Percentiles rank a stretch among this genome's conserved stretches.
phyloP scores from a whole-genome alignment of 2,113 vertebrate genomes.

The Tupaia chinensis region DNA sequence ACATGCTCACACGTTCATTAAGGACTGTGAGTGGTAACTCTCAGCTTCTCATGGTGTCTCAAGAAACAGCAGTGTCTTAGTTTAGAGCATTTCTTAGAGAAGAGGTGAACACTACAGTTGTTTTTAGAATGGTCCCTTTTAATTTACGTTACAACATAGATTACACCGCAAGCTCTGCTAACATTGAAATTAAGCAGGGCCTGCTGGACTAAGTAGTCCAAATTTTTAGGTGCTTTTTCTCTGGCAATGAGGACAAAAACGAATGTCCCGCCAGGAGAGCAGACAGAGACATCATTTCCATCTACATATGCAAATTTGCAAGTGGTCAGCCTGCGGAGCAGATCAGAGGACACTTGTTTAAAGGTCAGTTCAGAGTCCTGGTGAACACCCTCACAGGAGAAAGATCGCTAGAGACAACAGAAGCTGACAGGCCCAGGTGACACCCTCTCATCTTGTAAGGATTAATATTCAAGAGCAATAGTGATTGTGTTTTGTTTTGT shows the following conservation, averaged over 20 bases:
- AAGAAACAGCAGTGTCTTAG: neutral
- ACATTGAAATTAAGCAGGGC: neutral
- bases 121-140: neutral
- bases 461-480: neutral
- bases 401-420: conserved; percentile 48
- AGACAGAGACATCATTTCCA: neutral
- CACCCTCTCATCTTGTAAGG: conserved; percentile 50
- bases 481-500: neutral
- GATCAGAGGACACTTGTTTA: neutral
- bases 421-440: conserved; percentile 63
- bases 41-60: neutral
- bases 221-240: neutral
- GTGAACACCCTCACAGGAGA: conserved; percentile 35
- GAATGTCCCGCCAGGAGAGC: neutral
- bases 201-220: neutral
- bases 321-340: neutral
- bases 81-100: neutral
- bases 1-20: neutral
- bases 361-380: conserved; percentile 49
- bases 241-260: neutral
- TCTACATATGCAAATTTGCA: neutral
- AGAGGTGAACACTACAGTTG: neutral
- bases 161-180: neutral
- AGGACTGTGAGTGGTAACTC: neutral
- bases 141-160: neutral